Evolutionary conservation across 2,888 invertebrate species (phyloP), one percentile per base, ranked within the genome.

Genomic region (Chaetogeoica ovagalla): DNA sequence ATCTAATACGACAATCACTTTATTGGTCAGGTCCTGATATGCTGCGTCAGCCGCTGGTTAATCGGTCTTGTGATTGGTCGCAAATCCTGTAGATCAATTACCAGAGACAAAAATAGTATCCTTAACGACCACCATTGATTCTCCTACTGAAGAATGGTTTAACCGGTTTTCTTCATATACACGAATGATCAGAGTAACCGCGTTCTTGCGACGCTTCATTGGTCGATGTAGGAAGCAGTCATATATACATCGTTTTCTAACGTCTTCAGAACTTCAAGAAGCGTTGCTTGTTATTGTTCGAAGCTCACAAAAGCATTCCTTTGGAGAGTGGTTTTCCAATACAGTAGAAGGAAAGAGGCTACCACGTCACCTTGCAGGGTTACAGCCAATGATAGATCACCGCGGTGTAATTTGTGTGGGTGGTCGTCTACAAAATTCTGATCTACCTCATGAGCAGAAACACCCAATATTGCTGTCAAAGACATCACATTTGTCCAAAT

Each of bases 341-440:
- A 2, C 1, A 37, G 8, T 1, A 30, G 8, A 19, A 9, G 19
- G 4, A 2, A n/a, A 15, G 43, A 21, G 0, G 2, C 23, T 23
- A 55, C 2, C 15, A 37, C 30, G 52, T 17, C 4, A 55, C 0
- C 30, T 19, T 11, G 55, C 37, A 5, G 2, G 19, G 2, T 9
- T 75, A 1, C 43, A 19, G 4, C 55, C 81, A n/a, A 63, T 71
- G 4, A 62, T 81, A 8, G 60, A 71, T 5, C 23, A 17, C 4
- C 19, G 62, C 11, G 72, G 63, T 4, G 0, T 81, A 2, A 30
- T 81, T 13, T 60, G 71, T 6, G 57, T 81, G 4, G 71, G 63
- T 7, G 65, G 65, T 19, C 39, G 72, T 21, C 3, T 72, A 6
- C 19, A 11, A 1, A 13, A 39, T 15, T n/a, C 72, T 1, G 52